phyloP scores from a whole-genome alignment of 2,888 invertebrate species.

The Lasioglossum oenotherae region DNA sequence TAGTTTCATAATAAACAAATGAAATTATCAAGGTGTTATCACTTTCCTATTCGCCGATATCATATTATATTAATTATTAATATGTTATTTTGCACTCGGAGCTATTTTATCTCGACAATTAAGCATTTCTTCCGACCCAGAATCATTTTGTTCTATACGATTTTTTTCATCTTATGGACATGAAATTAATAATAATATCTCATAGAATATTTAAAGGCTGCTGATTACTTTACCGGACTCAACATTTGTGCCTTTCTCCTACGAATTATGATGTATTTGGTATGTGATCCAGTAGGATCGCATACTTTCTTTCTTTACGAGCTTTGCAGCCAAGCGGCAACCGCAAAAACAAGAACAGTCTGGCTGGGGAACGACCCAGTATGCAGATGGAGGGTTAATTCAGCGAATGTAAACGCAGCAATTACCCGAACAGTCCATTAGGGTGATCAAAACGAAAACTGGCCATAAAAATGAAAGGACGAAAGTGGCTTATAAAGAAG shows the following conservation, averaged over 20 bases:
- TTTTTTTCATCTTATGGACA: too few species aligned
- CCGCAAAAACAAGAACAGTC: conserved; percentile 6
- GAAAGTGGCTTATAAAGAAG: conserved; percentile 5
- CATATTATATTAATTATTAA: too few species aligned
- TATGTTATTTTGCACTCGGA: too few species aligned
- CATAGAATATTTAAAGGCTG: too few species aligned
- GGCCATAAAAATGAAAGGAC: not conserved
- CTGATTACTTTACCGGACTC: too few species aligned
- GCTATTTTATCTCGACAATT: too few species aligned
- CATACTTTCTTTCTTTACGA: conserved; percentile 1
- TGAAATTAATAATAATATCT: too few species aligned
- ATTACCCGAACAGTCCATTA: not conserved
- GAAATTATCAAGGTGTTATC: not conserved
- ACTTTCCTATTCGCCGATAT: not conserved
- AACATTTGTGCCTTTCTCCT: too few species aligned
- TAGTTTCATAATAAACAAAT: not conserved
- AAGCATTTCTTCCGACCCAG: too few species aligned
- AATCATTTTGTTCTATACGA: too few species aligned
- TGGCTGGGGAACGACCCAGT: not conserved
- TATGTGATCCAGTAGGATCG: too few species aligned
- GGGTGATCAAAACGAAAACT: not conserved
- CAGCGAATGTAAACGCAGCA: conserved; percentile 6
- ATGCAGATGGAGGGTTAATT: conserved; percentile 6
- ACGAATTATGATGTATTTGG: too few species aligned
- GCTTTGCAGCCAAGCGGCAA: not conserved